These are phyloP conservation scores for Aselliscus stoliczkanus DNA, from an alignment of 2,797 vertebrate species.

Conservation along the genomic window DNA sequence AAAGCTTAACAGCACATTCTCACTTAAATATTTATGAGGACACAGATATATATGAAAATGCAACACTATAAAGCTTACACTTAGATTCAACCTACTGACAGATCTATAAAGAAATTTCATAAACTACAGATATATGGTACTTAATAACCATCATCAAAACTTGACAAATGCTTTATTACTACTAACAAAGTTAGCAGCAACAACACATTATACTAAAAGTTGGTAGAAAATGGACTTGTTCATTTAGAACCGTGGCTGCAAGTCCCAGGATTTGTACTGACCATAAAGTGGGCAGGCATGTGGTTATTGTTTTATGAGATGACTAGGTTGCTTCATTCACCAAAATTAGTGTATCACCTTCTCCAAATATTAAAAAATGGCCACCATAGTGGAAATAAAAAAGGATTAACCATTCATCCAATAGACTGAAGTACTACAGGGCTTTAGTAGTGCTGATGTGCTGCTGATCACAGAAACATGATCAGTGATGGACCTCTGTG, in stretches of 20 bases:
- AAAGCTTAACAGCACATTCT: not conserved
- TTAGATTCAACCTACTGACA: not conserved
- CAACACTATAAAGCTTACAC: not conserved
- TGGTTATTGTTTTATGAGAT: not conserved
- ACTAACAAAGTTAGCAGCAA: not conserved
- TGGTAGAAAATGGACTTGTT: not conserved
- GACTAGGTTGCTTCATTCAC: not conserved
- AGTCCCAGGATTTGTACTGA: not conserved
- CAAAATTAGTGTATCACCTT: not conserved
- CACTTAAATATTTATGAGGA: constrained; percentile 33
- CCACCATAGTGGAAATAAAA: not conserved
- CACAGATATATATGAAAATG: not conserved
- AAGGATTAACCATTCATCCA: not conserved
- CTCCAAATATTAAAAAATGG: not conserved
- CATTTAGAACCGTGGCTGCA: not conserved
- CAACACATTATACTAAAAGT: not conserved
- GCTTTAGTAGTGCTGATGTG: not conserved
- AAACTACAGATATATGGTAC: not conserved
- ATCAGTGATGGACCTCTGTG: not conserved
- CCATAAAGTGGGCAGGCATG: not conserved
- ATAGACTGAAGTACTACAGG: not conserved
- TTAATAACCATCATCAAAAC: not conserved
- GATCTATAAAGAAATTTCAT: not conserved
- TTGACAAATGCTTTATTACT: not conserved
- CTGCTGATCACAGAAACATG: not conserved